phyloP scores from a whole-genome alignment of 2,113 vertebrate species.

The Sylvietta virens region DNA sequence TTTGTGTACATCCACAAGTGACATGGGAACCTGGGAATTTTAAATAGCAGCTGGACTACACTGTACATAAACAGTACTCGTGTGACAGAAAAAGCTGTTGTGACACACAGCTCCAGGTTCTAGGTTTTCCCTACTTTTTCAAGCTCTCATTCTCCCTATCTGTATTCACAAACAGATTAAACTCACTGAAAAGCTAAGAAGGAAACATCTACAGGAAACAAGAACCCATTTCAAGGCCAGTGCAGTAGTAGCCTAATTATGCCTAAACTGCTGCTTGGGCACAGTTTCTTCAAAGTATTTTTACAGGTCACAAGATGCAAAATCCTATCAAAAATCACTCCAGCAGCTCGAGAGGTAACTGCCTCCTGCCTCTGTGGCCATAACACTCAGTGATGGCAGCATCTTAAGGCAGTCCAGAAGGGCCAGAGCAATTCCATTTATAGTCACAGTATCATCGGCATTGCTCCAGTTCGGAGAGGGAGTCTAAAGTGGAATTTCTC shows the following conservation, averaged over 20 bases:
- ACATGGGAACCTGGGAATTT: neutral
- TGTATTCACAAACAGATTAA: neutral
- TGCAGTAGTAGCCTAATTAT: neutral
- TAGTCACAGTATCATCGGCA: slow-evolving; percentile 17
- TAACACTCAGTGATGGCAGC: neutral
- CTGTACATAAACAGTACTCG: neutral
- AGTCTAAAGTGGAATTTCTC: slow-evolving; percentile 6
- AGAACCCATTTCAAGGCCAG: neutral
- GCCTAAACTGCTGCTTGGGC: neutral
- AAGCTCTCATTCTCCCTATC: neutral
- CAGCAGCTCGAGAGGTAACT: neutral
- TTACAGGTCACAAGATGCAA: neutral
- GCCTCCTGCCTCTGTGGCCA: neutral
- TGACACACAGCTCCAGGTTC: neutral
- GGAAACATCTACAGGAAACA: neutral
- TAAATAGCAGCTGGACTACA: neutral
- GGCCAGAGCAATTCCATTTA: slow-evolving; percentile 53
- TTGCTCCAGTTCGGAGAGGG: neutral
- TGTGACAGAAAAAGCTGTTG: neutral
- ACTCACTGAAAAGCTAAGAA: neutral
- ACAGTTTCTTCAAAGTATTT: neutral
- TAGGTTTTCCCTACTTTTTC: neutral
- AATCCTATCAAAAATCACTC: neutral
- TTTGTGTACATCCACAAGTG: neutral
- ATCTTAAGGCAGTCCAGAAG: neutral